These are phyloP conservation scores for Acrobasis repandana DNA, from an alignment of 2,888 invertebrate genomes.

Conservation along the genomic window DNA sequence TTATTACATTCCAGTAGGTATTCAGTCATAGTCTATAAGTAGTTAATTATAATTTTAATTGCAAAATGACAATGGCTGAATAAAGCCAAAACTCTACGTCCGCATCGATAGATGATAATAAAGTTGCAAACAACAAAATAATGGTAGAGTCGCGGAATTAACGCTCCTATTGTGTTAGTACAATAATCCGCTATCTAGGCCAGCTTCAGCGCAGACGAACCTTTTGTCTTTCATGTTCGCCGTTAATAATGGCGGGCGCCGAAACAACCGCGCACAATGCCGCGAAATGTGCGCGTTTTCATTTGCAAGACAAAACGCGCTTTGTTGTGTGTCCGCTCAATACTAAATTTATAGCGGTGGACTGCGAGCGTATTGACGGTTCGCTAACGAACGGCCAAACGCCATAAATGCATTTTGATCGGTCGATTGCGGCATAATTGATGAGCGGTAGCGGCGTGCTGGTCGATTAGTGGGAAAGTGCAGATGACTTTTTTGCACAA, in stretches of 20 bases:
- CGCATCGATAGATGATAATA: slow-evolving; percentile 75
- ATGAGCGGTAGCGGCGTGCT: slow-evolving; percentile 8
- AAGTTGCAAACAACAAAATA: slow-evolving; percentile 81
- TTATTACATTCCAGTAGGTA: neutral
- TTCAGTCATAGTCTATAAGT: neutral
- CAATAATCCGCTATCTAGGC: slow-evolving; percentile 83
- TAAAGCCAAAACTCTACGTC: slow-evolving; percentile 55
- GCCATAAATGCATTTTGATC: slow-evolving; percentile 77
- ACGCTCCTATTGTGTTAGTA: slow-evolving; percentile 82
- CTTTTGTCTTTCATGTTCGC: slow-evolving; percentile 84
- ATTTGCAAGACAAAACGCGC: slow-evolving; percentile 83
- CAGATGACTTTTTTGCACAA: neutral
- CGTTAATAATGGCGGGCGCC: slow-evolving; percentile 83
- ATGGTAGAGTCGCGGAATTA: slow-evolving; percentile 81
- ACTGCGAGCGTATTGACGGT: slow-evolving; percentile 77
- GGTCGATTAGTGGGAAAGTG: neutral
- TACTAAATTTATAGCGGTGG: slow-evolving; percentile 81
- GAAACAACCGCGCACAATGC: slow-evolving; percentile 83
- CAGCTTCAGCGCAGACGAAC: slow-evolving; percentile 83
- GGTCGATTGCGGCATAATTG: slow-evolving; percentile 32
- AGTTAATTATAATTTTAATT: neutral
- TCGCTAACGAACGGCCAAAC: slow-evolving; percentile 74
- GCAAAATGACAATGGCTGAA: slow-evolving; percentile 9
- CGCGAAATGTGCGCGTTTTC: slow-evolving; percentile 83
- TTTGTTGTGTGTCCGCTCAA: slow-evolving; percentile 82